phyloP scores from a whole-genome alignment of 1,140 invertebrate species.

The Megalonaias nervosa region DNA sequence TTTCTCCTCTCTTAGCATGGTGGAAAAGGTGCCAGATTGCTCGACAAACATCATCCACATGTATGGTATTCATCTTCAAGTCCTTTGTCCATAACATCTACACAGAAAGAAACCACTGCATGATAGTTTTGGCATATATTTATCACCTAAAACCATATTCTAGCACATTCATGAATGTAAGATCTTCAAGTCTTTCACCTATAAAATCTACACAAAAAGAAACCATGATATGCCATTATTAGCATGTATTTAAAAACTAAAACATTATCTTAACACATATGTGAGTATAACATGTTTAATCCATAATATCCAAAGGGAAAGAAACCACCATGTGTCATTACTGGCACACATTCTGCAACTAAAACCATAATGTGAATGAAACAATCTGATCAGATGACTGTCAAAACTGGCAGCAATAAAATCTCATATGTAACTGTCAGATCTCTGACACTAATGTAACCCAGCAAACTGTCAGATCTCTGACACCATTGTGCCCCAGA shows the following conservation, averaged over 20 bases:
- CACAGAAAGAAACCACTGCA: background rate
- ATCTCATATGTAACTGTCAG: too few relatives aligned
- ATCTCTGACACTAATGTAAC: too few relatives aligned
- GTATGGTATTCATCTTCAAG: slow-evolving; percentile 89
- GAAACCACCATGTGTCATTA: background rate
- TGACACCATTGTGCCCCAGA: too few relatives aligned
- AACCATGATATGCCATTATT: background rate
- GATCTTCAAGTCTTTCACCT: background rate
- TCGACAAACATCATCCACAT: slow-evolving; percentile 85
- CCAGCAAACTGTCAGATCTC: too few relatives aligned
- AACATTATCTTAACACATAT: too few relatives aligned
- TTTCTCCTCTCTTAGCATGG: slow-evolving; percentile 75
- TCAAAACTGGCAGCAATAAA: too few relatives aligned
- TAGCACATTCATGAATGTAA: background rate
- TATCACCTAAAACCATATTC: background rate
- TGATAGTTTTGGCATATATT: background rate
- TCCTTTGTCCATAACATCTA: slow-evolving; percentile 87
- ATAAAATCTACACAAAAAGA: background rate
- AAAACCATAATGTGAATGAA: background rate
- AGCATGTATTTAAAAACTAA: background rate
- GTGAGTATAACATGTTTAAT: too few relatives aligned
- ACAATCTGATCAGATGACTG: too few relatives aligned
- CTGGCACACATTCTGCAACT: background rate
- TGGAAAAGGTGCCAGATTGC: slow-evolving; percentile 82
- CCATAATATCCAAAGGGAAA: background rate